Conservation (phyloP, 1,140 invertebrate genomes). For the Macrosteles quadrilineatus region DNA sequence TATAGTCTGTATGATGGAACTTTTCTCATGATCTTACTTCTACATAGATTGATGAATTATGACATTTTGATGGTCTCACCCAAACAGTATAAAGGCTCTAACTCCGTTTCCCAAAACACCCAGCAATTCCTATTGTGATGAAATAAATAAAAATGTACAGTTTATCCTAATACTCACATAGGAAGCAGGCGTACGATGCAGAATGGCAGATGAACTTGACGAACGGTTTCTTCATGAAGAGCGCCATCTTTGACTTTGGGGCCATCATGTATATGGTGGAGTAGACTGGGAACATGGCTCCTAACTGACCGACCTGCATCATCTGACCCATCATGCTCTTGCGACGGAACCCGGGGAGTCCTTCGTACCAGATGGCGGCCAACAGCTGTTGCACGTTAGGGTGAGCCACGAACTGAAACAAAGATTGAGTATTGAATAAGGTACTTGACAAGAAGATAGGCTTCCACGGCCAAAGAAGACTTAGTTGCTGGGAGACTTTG, state of each 20-base stretch:
- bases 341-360: conserved; percentile 82
- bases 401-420: conserved; percentile 84
- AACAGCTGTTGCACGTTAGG: conserved; percentile 90
- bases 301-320: conserved; percentile 75
- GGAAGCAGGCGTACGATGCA: conserved; percentile 84
- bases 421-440: too few species aligned
- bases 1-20: too few species aligned
- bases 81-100: too few species aligned
- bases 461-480: too few species aligned
- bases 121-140: too few species aligned
- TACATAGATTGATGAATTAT: too few species aligned
- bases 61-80: too few species aligned
- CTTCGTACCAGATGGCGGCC: conserved; percentile 91
- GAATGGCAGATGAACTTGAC: conserved; percentile 94
- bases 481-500: too few species aligned
- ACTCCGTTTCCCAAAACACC: too few species aligned
- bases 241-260: conserved; percentile 75
- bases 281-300: conserved; percentile 83
- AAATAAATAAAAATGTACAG: too few species aligned
- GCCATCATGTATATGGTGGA: conserved; percentile 82
- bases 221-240: conserved; percentile 89
- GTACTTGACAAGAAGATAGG: too few species aligned
- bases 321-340: conserved; percentile 74
- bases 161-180: conserved; percentile 68
- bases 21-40: too few species aligned